These are phyloP conservation scores for Pogonocichla stellata DNA, from an alignment of 2,113 vertebrate genomes.

Conservation along the genomic window DNA sequence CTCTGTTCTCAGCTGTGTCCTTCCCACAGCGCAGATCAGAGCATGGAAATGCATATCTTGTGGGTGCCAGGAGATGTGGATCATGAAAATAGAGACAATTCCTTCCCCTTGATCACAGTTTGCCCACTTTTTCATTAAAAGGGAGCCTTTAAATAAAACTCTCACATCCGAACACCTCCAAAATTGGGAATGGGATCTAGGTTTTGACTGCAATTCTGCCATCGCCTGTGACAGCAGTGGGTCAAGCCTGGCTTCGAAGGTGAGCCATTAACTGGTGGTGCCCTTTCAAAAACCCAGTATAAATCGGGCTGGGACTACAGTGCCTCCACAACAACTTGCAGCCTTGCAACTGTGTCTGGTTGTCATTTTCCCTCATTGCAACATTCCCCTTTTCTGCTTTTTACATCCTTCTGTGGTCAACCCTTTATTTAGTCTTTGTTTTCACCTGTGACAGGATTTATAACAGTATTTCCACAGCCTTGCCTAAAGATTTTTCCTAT, in stretches of 20 bases:
- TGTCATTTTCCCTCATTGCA: fast-evolving
- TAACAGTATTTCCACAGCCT: not conserved
- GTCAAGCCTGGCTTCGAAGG: not conserved
- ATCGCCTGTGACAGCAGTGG: not conserved
- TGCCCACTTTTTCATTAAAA: conserved; percentile 63
- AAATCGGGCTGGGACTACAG: not conserved
- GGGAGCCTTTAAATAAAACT: conserved; percentile 44
- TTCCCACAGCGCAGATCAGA: conserved; percentile 67
- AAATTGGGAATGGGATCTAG: conserved; percentile 11
- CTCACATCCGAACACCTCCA: conserved; percentile 23
- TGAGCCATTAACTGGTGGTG: not conserved
- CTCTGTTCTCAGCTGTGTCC: conserved; percentile 72
- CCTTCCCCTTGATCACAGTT: conserved; percentile 65
- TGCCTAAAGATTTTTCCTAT: not conserved
- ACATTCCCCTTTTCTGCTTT: not conserved
- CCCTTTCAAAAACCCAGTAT: not conserved
- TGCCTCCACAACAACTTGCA: not conserved
- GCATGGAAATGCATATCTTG: conserved; percentile 73
- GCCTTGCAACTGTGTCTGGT: not conserved
- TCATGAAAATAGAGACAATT: conserved; percentile 65
- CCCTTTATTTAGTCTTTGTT: not conserved
- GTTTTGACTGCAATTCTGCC: conserved; percentile 37
- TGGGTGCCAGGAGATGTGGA: conserved; percentile 66
- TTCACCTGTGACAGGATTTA: not conserved
- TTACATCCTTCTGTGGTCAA: not conserved